Base-by-base conservation (phyloP, 2,113 vertebrate species). In the Nestor notabilis region DNA sequence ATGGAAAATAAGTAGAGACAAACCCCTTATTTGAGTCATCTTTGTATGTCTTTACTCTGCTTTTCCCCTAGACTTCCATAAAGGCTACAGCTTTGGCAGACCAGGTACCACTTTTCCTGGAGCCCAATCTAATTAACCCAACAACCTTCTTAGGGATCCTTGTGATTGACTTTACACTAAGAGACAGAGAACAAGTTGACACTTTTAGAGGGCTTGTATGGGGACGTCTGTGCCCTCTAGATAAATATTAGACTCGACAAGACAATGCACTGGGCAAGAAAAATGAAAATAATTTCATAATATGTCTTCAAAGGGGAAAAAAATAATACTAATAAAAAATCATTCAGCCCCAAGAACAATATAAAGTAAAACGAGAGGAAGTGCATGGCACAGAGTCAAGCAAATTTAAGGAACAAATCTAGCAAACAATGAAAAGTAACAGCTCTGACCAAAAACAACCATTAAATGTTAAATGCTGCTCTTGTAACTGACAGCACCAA, bases 381-480 rank as follows among this genome's bases (percentile, higher is more conserved):
- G 58, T 58, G 11, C 31, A 17, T 88, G 93, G 96, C 97, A 90
- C 33, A 43, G 65, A 95, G 96, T 96, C 97, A 96, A 78, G 83
- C 12, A 93, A 96, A 95, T 93, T 94, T 95, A 96, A 94, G 87
- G 94, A 97, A 93, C 69, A 93, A 93, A 96, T 97, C 96, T 96
- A 94, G 91, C 84, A 96, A 96, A 97, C 97, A 97, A 96, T 97
- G 97, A 97, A 97, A 97, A 35, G 82, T 93, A 97, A 97, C 96
- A 96, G 85, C 95, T 94, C 92, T 93, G 96, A 96, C 95, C 97
- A 91, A 96, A 96, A 96, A 2, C 94, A 96, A 85, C 89, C 93
- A 89, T 93, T 96, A 97, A 96, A 97, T 92, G 94, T 95, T 96
- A 97, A 97, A 97, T 83, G 97, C 76, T 89, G 72, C 92, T 93